Evolutionary conservation across 1,140 invertebrate species (phyloP).

Genomic region (Trichogramma pretiosum): DNA sequence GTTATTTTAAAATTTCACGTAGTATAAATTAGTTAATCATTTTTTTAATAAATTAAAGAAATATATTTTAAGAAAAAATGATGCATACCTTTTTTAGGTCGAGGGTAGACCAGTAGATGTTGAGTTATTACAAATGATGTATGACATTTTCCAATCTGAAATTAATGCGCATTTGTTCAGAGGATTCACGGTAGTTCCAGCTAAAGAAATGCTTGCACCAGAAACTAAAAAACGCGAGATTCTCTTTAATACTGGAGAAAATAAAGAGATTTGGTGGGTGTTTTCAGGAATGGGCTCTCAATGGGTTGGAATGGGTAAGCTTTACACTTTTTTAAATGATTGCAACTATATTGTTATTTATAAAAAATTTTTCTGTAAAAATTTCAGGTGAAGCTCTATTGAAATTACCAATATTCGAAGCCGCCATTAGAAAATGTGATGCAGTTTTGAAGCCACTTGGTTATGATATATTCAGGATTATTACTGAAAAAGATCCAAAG

Average conservation of each 20-base stretch:
- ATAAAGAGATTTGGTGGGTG: slow-evolving; percentile 47
- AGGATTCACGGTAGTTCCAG: slow-evolving; percentile 34
- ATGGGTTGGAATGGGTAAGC: slow-evolving; percentile 56
- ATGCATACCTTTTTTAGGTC: slow-evolving; percentile 16
- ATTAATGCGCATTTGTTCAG: slow-evolving; percentile 41
- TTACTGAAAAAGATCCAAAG: slow-evolving; percentile 51
- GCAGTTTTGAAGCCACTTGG: slow-evolving; percentile 48
- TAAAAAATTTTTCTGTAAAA: slow-evolving; percentile 7
- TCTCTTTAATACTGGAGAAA: neutral
- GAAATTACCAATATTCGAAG: slow-evolving; percentile 56
- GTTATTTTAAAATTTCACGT: neutral
- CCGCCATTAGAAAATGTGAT: slow-evolving; percentile 54
- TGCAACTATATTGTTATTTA: neutral
- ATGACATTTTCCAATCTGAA: slow-evolving; percentile 38
- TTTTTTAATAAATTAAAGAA: too few species aligned
- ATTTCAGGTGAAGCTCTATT: slow-evolving; percentile 55
- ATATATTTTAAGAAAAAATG: neutral
- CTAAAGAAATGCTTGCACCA: slow-evolving; percentile 2
- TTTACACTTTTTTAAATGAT: neutral
- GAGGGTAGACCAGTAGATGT: slow-evolving; percentile 26
- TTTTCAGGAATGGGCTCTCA: slow-evolving; percentile 66
- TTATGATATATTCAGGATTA: slow-evolving; percentile 53
- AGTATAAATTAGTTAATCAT: neutral
- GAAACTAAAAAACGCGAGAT: neutral
- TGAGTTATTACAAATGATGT: slow-evolving; percentile 43